A percentile compares a stretch with the other conserved stretches of the same genome.
These are phyloP conservation scores for Piscicola geometra DNA, from an alignment of 2,888 invertebrate species.

Conservation along the genomic window DNA sequence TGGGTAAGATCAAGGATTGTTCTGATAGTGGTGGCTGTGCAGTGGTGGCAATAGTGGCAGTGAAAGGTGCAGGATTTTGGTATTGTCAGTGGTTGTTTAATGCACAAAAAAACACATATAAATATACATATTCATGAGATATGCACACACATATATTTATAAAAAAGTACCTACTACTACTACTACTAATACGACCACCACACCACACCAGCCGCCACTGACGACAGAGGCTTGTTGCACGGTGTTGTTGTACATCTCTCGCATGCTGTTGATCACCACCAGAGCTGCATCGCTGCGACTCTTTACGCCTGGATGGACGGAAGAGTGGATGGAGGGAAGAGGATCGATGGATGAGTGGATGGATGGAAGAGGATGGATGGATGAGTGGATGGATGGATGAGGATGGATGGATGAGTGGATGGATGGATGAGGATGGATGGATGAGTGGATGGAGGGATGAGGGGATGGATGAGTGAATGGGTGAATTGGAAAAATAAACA, in stretches of 20 bases:
- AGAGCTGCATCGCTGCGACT: slow-evolving; percentile 74
- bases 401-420: slow-evolving; percentile 64
- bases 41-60: too few species aligned
- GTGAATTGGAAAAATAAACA: too few species aligned
- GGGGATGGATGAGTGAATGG: slow-evolving; percentile 64
- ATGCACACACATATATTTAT: too few species aligned
- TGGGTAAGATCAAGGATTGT: neutral
- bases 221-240: slow-evolving; percentile 95
- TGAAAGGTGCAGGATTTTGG: too few species aligned
- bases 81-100: too few species aligned
- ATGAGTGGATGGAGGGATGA: neutral
- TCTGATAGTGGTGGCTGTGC: too few species aligned
- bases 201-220: slow-evolving; percentile 52
- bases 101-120: too few species aligned
- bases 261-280: slow-evolving; percentile 88
- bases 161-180: too few species aligned
- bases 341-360: slow-evolving; percentile 78
- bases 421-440: slow-evolving; percentile 64
- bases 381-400: too few species aligned
- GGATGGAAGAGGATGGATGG: slow-evolving; percentile 66
- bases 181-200: too few species aligned
- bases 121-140: too few species aligned
- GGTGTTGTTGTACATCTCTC: slow-evolving; percentile 82
- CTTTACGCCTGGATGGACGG: slow-evolving; percentile 44
- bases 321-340: slow-evolving; percentile 86